Conservation (phyloP, 2,113 vertebrate species). For the Eclectus roratus region DNA sequence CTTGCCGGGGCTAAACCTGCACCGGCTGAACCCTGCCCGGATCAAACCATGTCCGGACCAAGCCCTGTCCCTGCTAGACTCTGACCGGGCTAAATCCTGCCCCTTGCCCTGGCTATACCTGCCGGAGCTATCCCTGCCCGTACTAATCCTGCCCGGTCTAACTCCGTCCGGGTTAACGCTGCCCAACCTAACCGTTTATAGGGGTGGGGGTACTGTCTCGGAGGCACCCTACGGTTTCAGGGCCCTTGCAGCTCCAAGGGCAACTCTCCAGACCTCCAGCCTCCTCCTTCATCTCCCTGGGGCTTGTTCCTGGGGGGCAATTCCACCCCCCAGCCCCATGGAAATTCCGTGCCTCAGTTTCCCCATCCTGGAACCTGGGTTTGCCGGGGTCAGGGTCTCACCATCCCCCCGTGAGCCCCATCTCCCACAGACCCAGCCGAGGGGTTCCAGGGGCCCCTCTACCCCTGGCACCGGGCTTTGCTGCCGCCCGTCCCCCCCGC, state of each 20-base stretch:
- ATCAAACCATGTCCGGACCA: no score
- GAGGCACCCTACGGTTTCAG: no score
- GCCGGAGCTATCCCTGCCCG: background rate
- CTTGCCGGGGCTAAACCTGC: background rate
- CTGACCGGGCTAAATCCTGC: no score
- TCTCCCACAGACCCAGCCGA: background rate
- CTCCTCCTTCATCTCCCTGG: background rate
- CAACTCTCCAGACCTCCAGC: no score
- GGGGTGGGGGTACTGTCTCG: no score
- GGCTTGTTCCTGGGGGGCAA: background rate
- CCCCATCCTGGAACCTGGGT: background rate
- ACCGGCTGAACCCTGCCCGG: background rate
- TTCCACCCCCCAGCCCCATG: background rate
- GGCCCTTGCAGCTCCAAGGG: background rate
- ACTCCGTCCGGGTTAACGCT: background rate
- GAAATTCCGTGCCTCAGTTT: background rate
- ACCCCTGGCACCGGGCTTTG: background rate
- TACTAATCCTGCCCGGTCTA: no score
- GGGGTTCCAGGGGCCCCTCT: background rate
- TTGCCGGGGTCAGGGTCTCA: background rate
- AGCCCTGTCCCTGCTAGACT: background rate
- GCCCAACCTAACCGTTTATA: no score
- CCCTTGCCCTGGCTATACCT: background rate
- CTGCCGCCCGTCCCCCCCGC: background rate
- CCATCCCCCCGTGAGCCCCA: background rate